Evolutionary conservation across 2,113 vertebrate species (phyloP), one percentile per base, ranked within the genome.

Genomic region (Indri indri): DNA sequence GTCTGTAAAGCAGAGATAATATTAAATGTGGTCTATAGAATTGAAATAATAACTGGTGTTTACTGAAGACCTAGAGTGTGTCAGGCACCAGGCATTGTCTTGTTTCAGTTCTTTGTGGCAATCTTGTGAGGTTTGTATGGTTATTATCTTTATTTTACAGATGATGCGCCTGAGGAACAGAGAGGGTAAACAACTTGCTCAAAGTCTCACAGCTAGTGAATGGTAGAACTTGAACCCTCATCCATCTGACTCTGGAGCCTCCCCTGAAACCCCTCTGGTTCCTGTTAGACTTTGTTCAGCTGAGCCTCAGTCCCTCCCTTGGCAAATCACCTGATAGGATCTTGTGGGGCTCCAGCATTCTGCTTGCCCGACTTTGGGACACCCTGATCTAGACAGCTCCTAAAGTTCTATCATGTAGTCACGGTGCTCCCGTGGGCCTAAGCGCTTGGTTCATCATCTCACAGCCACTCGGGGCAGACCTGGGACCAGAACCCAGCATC

Each of bases 61-160:
- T 12, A 14, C 85, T n/a, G 66, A 34, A 42, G 80, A 34, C 50
- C 80, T 32, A 1, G 79, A 34, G 54, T 1, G 11, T 50, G 32
- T 37, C 11, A 0, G 54, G 42, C 27, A 27, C 25, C 1, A 0
- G 0, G 0, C 7, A 1, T 32, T 27, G 1, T 61, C 65, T 13
- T n/a, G 61, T 59, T 68, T 40, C 3, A 0, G 22, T 32, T 66
- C 32, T 90, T 16, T 14, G 42, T 71, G 90, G 47, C 34, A 7
- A 0, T 65, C 90, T 71, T 3, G 23, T 30, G 47, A 57, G 42
- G n/a, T 16, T 0, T 17, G 37, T 5, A 0, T 54, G 22, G 25
- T 52, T n/a, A 11, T 57, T 65, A 3, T 25, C 86, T 27, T 50
- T 27, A 22, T 79, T 57, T 42, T 37, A 82, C 17, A 40, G 63